A percentile compares a stretch with the other conserved stretches of the same genome.
phyloP scores from a whole-genome alignment of 2,888 invertebrate species.

The Meganola albula region DNA sequence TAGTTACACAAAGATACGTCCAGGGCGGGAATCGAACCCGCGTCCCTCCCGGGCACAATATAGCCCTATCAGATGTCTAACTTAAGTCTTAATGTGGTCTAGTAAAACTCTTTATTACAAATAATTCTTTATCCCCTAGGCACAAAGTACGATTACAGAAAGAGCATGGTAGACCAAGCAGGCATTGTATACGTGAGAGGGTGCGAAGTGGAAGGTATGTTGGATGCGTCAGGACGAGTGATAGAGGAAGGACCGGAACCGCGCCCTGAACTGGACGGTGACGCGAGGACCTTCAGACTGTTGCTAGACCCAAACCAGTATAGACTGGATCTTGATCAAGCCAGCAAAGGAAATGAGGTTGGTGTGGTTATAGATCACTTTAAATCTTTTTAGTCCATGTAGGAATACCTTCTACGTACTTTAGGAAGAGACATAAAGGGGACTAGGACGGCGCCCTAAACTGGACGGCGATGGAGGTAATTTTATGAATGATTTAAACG shows the following conservation, averaged over 20 bases:
- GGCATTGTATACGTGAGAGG: constrained; percentile 95
- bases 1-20: no score
- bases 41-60: no score
- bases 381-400: not conserved
- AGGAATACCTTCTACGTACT: no score
- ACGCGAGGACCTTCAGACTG: constrained; percentile 93
- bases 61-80: no score
- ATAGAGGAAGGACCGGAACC: constrained; percentile 98
- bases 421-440: no score
- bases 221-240: constrained; percentile 95
- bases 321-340: constrained; percentile 90
- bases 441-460: no score
- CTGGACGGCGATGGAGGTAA: no score
- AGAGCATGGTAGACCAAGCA: constrained; percentile 94
- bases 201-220: constrained; percentile 98
- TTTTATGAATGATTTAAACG: no score
- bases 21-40: no score
- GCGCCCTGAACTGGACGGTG: constrained; percentile 90
- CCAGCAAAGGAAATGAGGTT: constrained; percentile 88
- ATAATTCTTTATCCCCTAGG: no score
- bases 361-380: constrained; percentile 7
- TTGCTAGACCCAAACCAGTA: constrained; percentile 99
- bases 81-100: no score
- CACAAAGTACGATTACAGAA: constrained; percentile 87
- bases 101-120: no score